phyloP scores from a whole-genome alignment of 2,797 vertebrate species.

The Oreochromis grahami region DNA sequence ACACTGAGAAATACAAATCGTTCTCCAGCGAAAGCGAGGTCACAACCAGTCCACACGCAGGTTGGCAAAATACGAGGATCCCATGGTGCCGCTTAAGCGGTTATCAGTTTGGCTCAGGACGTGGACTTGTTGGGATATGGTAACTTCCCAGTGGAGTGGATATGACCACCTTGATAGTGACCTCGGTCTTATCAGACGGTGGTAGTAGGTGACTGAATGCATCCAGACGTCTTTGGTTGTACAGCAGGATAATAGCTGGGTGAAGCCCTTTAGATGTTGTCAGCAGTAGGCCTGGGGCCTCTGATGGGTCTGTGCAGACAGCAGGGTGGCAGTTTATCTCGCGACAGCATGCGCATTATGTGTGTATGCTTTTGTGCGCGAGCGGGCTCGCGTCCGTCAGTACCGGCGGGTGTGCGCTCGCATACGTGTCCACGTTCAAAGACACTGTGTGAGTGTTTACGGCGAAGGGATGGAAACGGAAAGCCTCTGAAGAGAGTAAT shows the following conservation, averaged over 20 bases:
- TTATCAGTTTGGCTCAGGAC: conserved; percentile 64
- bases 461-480: conserved; percentile 62
- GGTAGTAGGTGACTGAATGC: conserved; percentile 44
- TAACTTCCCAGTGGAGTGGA: conserved; percentile 27
- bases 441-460: conserved; percentile 55
- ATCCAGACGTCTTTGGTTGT: conserved; percentile 50
- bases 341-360: conserved; percentile 47
- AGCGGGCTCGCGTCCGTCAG: conserved; percentile 10
- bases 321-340: conserved; percentile 65
- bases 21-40: not conserved
- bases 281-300: conserved; percentile 51
- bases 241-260: conserved; percentile 43
- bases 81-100: conserved; percentile 23
- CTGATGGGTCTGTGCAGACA: conserved; percentile 49
- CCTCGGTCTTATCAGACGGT: conserved; percentile 57
- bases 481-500: conserved; percentile 78
- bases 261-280: conserved; percentile 67
- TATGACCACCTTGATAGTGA: conserved; percentile 61
- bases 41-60: not conserved
- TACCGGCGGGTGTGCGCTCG: conserved; percentile 11
- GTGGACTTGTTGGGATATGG: conserved; percentile 23
- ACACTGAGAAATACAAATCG: conserved; percentile 4
- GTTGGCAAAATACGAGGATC: conserved; percentile 14
- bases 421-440: conserved; percentile 47
- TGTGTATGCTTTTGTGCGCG: not conserved